A percentile compares a stretch with the other conserved stretches of the same genome.
Evolutionary conservation across 1,140 invertebrate genomes (phyloP).

Genomic region (Bombus waltoni): DNA sequence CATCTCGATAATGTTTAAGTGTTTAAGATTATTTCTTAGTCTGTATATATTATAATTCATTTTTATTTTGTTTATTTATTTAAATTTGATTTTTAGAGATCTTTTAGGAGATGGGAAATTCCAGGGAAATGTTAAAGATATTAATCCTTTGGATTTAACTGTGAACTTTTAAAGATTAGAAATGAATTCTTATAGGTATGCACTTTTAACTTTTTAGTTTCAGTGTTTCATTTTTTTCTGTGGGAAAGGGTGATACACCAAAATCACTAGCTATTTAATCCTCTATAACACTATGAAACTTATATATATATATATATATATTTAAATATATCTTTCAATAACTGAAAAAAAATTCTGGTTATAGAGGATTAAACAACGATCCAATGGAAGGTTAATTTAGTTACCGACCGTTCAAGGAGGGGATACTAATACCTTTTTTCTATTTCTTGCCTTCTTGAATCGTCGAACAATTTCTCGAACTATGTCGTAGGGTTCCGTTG

Average conservation of each 20-base stretch:
- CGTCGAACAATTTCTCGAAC: not conserved
- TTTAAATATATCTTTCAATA: not conserved
- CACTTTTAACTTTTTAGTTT: not conserved
- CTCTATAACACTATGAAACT: not conserved
- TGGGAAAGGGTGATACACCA: not conserved
- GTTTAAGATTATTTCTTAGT: not conserved
- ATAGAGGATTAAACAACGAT: not conserved
- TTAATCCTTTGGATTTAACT: not conserved
- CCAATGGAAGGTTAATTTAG: not conserved
- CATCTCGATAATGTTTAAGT: not conserved
- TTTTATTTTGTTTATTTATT: not conserved
- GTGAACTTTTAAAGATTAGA: not conserved
- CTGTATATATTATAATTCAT: not conserved
- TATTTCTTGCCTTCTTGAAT: not conserved
- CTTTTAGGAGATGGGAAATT: not conserved
- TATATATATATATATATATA: too few relatives aligned
- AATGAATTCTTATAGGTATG: not conserved
- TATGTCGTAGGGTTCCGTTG: conserved; percentile 1
- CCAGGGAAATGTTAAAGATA: not conserved
- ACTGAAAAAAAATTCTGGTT: not conserved
- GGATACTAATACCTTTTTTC: not conserved
- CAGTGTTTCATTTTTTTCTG: not conserved
- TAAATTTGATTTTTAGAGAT: not conserved
- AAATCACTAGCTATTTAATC: not conserved
- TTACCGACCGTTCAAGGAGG: not conserved